These are phyloP conservation scores for Lynx canadensis DNA, from an alignment of 2,113 vertebrate species.

Conservation along the genomic window DNA sequence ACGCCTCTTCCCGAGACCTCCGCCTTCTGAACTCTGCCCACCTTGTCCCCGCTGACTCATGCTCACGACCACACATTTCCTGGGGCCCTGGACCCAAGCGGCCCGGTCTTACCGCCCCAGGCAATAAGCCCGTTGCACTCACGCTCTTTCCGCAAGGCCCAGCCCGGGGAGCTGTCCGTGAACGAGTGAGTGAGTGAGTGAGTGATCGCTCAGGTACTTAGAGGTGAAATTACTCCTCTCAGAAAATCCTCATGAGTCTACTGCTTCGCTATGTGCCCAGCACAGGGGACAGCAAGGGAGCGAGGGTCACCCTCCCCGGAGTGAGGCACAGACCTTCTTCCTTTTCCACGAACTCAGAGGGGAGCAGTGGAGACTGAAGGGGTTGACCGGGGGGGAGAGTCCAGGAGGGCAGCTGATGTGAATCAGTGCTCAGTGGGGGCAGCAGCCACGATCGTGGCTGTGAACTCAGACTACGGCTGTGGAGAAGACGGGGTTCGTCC, in stretches of 20 bases:
- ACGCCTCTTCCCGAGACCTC: not conserved
- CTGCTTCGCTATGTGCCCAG: not conserved
- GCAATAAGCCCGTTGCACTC: too few species aligned
- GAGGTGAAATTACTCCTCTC: accelerated
- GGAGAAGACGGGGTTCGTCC: not conserved
- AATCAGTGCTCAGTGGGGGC: accelerated
- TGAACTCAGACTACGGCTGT: accelerated
- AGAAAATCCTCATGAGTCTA: not conserved
- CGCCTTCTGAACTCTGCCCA: not conserved
- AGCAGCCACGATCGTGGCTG: accelerated
- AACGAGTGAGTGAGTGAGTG: not conserved
- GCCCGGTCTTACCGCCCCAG: accelerated
- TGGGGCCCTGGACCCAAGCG: accelerated
- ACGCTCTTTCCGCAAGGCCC: too few species aligned
- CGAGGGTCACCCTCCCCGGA: not conserved
- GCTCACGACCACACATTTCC: not conserved
- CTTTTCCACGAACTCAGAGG: not conserved
- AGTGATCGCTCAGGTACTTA: not conserved
- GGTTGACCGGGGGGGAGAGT: accelerated
- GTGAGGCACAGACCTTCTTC: not conserved
- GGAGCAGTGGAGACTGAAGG: accelerated
- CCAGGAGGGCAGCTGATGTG: accelerated
- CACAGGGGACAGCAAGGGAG: accelerated
- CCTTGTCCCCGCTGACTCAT: not conserved
- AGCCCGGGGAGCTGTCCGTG: not conserved